phyloP scores from a whole-genome alignment of 2,888 invertebrate genomes.

The Sminthurinus aureus region DNA sequence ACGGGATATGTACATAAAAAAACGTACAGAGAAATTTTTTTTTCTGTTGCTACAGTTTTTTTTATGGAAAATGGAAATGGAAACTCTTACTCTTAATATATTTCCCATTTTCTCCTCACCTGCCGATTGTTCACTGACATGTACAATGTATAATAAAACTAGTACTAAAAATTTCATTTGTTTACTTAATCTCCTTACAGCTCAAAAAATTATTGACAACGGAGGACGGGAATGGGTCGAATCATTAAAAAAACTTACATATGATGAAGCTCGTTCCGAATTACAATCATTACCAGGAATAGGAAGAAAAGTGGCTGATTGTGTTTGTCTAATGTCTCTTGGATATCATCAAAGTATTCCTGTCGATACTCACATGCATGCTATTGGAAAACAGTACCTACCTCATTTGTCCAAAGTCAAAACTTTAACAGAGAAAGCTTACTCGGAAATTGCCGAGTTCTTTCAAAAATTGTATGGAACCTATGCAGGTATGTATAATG shows the following conservation, averaged over 20 bases:
- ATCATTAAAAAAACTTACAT: constrained; percentile 72
- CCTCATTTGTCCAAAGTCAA: constrained; percentile 78
- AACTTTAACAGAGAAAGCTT: constrained; percentile 80
- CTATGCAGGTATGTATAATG: constrained; percentile 70
- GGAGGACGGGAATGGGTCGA: constrained; percentile 80
- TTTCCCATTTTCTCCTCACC: too few species aligned
- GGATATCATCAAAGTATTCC: constrained; percentile 71
- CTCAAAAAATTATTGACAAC: constrained; percentile 72
- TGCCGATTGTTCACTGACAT: too few species aligned
- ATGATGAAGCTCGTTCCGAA: constrained; percentile 75
- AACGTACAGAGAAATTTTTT: too few species aligned
- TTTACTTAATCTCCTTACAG: too few species aligned
- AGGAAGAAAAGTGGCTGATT: constrained; percentile 97
- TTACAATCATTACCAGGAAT: constrained; percentile 85
- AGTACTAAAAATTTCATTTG: too few species aligned
- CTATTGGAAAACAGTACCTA: constrained; percentile 84
- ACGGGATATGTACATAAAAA: too few species aligned
- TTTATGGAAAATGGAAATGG: too few species aligned
- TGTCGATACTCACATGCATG: constrained; percentile 83
- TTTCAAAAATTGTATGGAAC: constrained; percentile 83
- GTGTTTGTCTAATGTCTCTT: constrained; percentile 95
- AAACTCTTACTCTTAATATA: too few species aligned
- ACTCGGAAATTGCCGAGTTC: constrained; percentile 83
- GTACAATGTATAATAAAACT: too few species aligned
- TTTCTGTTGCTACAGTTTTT: too few species aligned